Evolutionary conservation across 2,888 invertebrate genomes (phyloP).

Genomic region (Machimus rusticus): DNA sequence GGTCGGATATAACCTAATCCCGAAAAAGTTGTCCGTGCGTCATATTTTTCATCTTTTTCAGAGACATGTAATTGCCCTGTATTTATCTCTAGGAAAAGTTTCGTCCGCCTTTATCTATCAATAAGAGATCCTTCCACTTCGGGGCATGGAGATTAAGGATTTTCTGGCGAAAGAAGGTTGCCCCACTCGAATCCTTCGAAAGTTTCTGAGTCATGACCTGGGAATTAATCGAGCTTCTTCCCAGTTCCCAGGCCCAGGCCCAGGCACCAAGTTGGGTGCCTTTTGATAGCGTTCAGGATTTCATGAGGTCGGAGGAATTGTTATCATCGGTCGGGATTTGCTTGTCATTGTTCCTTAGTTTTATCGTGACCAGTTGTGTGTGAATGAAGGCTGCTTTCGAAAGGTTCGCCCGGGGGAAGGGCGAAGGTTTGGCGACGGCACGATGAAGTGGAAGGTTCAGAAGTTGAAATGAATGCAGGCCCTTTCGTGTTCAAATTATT

Average conservation of each 20-base stretch:
- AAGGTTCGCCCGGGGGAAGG: background rate
- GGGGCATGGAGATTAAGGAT: background rate
- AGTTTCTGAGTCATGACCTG: background rate
- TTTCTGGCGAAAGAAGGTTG: background rate
- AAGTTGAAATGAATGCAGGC: background rate
- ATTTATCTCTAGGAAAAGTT: background rate
- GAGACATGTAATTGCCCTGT: background rate
- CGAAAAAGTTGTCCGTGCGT: background rate
- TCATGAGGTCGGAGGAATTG: background rate
- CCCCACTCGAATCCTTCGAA: background rate
- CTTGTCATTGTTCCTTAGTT: background rate
- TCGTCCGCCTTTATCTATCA: background rate
- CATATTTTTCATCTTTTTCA: background rate
- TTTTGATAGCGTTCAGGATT: background rate
- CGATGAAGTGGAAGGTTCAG: background rate
- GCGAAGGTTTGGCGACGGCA: background rate
- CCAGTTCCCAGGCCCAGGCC: background rate
- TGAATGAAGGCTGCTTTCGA: background rate
- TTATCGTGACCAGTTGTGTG: background rate
- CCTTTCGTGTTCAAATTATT: background rate
- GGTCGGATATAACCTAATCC: background rate
- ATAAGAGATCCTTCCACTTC: background rate
- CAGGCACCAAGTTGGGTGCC: background rate
- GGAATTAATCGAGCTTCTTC: background rate
- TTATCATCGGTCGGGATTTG: background rate